Evolutionary conservation across 2,113 vertebrate genomes (phyloP).

Genomic region (Malurus elegans): DNA sequence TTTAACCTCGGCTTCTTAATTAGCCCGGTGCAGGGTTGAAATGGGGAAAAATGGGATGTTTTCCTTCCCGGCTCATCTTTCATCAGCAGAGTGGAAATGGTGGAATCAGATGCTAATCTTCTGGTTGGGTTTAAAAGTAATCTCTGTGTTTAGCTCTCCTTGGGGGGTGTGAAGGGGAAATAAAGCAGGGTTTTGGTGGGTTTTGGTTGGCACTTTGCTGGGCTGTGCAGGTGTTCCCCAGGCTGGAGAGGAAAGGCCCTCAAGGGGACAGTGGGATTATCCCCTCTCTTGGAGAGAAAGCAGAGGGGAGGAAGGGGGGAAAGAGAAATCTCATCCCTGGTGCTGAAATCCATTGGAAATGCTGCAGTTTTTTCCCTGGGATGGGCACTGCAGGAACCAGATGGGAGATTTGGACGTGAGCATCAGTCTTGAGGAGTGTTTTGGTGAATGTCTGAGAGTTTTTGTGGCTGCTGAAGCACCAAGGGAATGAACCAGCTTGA

Average conservation of each 20-base stretch:
- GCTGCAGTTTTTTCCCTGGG: background rate
- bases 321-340: background rate
- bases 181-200: background rate
- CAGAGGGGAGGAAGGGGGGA: background rate
- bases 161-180: background rate
- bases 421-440: background rate
- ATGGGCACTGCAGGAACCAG: background rate
- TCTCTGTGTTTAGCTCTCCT: background rate
- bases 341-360: background rate
- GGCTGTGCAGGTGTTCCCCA: background rate
- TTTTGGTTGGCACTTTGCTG: background rate
- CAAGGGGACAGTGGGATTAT: background rate
- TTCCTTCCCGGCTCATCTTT: slow-evolving; percentile 5
- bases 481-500: background rate
- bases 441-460: background rate
- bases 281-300: background rate
- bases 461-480: background rate
- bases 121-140: slow-evolving; percentile 38
- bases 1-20: slow-evolving; percentile 64
- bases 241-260: background rate
- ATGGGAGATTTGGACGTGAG: background rate
- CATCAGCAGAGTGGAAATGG: background rate
- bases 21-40: slow-evolving; percentile 12
- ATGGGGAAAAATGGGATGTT: background rate
- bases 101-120: slow-evolving; percentile 37